Evolutionary conservation across 92 coral and sea anemone genomes (phyloP).

Genomic region (Porites rus): DNA sequence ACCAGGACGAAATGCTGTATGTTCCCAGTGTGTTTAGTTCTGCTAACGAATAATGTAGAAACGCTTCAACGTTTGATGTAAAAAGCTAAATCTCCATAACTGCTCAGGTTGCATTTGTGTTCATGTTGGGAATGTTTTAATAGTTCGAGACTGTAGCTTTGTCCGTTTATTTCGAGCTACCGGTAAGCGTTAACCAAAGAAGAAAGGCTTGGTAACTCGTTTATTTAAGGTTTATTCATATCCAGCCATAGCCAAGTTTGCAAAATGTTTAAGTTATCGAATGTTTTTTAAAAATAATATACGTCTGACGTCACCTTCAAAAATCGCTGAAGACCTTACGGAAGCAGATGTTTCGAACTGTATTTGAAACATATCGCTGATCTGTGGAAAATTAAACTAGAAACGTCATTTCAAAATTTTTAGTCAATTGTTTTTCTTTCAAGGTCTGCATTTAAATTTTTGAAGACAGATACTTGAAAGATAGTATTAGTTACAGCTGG

Average conservation of each 20-base stretch:
- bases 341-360: neutral
- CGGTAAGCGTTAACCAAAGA: neutral
- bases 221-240: too few species aligned
- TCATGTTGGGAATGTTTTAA: neutral
- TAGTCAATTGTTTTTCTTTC: neutral
- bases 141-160: too few species aligned
- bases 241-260: neutral
- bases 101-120: neutral
- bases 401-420: neutral
- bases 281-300: too few species aligned
- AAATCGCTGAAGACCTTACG: neutral
- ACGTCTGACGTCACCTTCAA: neutral
- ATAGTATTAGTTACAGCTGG: too few species aligned
- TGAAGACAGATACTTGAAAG: too few species aligned
- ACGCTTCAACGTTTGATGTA: neutral
- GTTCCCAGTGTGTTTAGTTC: neutral
- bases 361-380: neutral
- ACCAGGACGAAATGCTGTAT: neutral
- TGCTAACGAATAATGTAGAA: neutral
- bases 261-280: neutral
- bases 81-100: neutral
- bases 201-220: neutral
- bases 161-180: neutral
- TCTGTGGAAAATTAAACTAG: neutral
- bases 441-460: too few species aligned